These are phyloP conservation scores for Aeoliscus strigatus DNA, from an alignment of 2,797 vertebrate species.

Conservation along the genomic window DNA sequence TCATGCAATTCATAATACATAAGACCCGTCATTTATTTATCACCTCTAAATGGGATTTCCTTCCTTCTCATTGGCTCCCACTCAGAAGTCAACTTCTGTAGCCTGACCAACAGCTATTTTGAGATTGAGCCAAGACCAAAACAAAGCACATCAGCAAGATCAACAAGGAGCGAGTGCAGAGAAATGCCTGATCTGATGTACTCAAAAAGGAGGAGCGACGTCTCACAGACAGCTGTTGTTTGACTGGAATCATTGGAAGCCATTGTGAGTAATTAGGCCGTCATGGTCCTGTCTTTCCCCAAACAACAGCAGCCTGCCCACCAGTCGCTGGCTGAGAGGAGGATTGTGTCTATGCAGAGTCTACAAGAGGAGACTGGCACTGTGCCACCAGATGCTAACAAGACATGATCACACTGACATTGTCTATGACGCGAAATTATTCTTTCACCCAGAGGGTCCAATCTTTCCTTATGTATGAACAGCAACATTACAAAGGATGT, in stretches of 20 bases:
- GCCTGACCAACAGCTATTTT: slow-evolving; percentile 47
- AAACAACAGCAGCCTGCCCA: slow-evolving; percentile 46
- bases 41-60: slow-evolving; percentile 80
- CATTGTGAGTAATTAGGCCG: slow-evolving; percentile 68
- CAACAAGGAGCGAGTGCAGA: neutral
- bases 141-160: slow-evolving; percentile 19
- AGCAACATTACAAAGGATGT: slow-evolving; percentile 24
- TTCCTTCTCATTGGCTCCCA: slow-evolving; percentile 68
- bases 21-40: slow-evolving; percentile 87
- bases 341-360: slow-evolving; percentile 30
- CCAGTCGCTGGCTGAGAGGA: slow-evolving; percentile 17
- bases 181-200: neutral
- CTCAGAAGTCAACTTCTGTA: slow-evolving; percentile 44
- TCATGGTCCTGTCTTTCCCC: slow-evolving; percentile 57
- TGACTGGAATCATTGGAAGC: slow-evolving; percentile 55
- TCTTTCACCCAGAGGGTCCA: slow-evolving; percentile 8
- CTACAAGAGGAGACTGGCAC: slow-evolving; percentile 27
- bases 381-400: slow-evolving; percentile 39
- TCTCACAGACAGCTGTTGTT: no score
- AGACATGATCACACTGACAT: slow-evolving; percentile 32
- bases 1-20: slow-evolving; percentile 90
- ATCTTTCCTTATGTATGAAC: slow-evolving; percentile 25
- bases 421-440: slow-evolving; percentile 33
- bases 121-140: slow-evolving; percentile 29
- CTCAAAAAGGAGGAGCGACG: no score